Base-by-base conservation (phyloP, 2,113 vertebrate species). In the Arizona elegans region DNA sequence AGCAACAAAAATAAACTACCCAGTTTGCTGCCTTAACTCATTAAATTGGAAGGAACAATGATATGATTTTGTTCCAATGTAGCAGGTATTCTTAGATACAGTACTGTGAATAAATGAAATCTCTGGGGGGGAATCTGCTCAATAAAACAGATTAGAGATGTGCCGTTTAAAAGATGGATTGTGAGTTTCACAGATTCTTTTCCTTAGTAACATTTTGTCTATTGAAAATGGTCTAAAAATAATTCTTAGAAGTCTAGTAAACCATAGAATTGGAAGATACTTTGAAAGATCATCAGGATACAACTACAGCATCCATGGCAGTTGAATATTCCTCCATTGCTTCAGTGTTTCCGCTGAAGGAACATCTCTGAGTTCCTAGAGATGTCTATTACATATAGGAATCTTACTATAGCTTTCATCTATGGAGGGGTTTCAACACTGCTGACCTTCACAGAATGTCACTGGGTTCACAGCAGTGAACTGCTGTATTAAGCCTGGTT, bases 21-120 rank as follows among this genome's bases (percentile, higher is more conserved):
- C 92, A 53, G 65, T 43, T 93, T 96, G 96, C 43, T 52, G 94
- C 93, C 93, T 94, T 94, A 95, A 94, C 93, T 94, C 95, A 95
- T 50, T 89, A 94, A 94, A 50, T 91, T 52, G 87, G 50, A 75
- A 95, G 17, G 53, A 75, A 92, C 93, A 94, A 96, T 96, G 91
- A 70, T 95, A 95, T 92, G 29, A n/a, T 58, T 95, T 54, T 94
- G 56, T 88, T 81, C 92, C 93, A 94, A 94, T 88, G 95, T 96
- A 93, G 70, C 81, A 93, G 38, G 91, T 93, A 87, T 92, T 94
- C 93, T 88, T 96, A 89, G 81, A 62, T 91, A 91, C 93, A 81
- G 8, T 81, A 29, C 29, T n/a, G 24, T n/a, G 88, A 70, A 55
- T 93, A 86, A 89, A 85, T 86, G 26, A 93, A 89, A 93, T 95